Evolutionary conservation across 2,113 vertebrate species (phyloP).

Genomic region (Vidua chalybeata): DNA sequence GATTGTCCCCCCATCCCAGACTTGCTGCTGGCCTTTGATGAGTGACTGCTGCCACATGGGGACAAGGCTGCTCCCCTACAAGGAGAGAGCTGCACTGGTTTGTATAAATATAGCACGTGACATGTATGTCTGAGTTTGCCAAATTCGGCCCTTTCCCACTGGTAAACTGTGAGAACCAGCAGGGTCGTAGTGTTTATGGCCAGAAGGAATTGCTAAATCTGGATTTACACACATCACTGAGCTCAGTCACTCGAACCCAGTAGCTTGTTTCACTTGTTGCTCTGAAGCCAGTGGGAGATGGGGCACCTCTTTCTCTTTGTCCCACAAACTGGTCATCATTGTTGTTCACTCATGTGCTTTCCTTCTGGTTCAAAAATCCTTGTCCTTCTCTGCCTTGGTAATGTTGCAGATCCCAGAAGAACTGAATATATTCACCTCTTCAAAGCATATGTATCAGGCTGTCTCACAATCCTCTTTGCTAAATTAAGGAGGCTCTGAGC

Average conservation of each 20-base stretch:
- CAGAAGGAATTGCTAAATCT: conserved; percentile 13
- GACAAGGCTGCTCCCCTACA: background rate
- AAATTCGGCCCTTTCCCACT: conserved; percentile 29
- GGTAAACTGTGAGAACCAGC: conserved; percentile 15
- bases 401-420: background rate
- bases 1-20: background rate
- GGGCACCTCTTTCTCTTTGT: background rate
- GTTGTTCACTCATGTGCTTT: accelerated
- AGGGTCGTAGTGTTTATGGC: background rate
- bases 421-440: background rate
- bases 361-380: background rate
- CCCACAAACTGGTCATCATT: background rate
- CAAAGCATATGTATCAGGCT: background rate
- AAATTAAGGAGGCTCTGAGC: background rate
- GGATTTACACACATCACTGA: background rate
- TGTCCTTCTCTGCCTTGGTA: background rate
- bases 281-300: background rate
- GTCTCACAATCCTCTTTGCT: background rate
- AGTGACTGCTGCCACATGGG: background rate
- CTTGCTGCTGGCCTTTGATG: background rate
- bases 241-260: accelerated
- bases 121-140: conserved; percentile 3
- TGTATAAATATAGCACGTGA: background rate
- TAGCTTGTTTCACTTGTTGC: background rate
- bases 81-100: background rate